Evolutionary conservation across 2,797 vertebrate species (phyloP), one percentile per base, ranked within the genome.

Genomic region (Petrocephalus sullivani): DNA sequence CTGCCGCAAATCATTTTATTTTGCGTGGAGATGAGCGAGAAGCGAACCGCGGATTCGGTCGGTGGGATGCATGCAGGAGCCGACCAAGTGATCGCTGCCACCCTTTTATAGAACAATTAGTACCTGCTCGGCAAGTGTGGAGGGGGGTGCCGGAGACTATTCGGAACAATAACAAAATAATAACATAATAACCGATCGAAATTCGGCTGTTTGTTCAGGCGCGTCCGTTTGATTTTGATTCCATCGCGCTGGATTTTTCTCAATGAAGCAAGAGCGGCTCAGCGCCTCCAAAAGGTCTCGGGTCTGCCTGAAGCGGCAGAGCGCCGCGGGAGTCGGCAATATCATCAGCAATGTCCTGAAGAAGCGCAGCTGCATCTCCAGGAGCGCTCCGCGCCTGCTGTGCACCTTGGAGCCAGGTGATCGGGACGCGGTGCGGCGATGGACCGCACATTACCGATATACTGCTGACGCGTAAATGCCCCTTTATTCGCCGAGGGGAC

Each of bases 391-490:
- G 14, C 96, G 97, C 89, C 95, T 99, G 91, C 97, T 99, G 78
- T 99, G 98, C 96, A 99, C 98, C 49, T 93, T 99, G 86, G 98
- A 99, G 94, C 98, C 98, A 97, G 98, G 98, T 99, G 95, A 96
- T 90, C 46, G 8, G 16, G 54, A 58, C 81, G 9, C 46, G 16
- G 46, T 51, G 49, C 78, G 19, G 5, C 46, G 10, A 23, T 82
- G 78, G 9, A n/a, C 51, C 7, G 12, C 49, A 23, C 19, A 49
- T 46, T 51, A 21, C 67, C 37, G 14, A 37, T 71, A 4, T 46
- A 4, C 41, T 46, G 41, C 41, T 46, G 37, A 37, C 33, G 67
- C 14, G 28, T 37, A 37, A 28, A 71, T 71, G 28, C 37, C 67
- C 67, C 78, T 82, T 51, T 82, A n/a, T 51, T 82, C 41, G 16